A percentile compares a stretch with the other conserved stretches of the same genome.
Evolutionary conservation across 1,140 invertebrate genomes (phyloP).

Genomic region (Cryptotermes secundus): DNA sequence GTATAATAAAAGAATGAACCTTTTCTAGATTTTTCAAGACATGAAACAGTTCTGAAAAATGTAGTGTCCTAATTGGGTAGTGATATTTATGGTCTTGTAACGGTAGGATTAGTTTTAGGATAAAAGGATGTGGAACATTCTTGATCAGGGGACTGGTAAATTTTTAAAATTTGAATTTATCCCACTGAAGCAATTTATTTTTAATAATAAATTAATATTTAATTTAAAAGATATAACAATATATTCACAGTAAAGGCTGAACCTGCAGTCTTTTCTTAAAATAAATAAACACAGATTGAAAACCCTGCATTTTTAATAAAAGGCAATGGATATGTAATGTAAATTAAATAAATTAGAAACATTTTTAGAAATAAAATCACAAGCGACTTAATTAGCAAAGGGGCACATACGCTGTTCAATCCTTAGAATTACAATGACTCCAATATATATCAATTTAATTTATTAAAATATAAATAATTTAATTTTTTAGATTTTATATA

Average conservation of each 20-base stretch:
- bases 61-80: background rate
- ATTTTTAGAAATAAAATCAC: background rate
- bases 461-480: constrained; percentile 17
- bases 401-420: background rate
- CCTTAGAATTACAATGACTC: background rate
- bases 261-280: background rate
- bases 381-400: background rate
- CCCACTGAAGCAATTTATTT: background rate
- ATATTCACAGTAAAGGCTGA: background rate
- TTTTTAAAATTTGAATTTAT: background rate
- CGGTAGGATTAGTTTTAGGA: background rate
- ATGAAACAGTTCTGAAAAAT: background rate
- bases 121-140: background rate
- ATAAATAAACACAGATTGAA: background rate
- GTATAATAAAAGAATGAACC: background rate
- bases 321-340: background rate
- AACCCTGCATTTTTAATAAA: background rate
- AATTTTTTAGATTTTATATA: background rate
- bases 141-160: background rate
- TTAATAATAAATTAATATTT: constrained; percentile 17
- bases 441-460: background rate
- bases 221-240: background rate
- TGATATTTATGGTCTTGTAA: background rate
- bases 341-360: background rate
- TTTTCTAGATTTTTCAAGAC: background rate